Percentiles rank a stretch among this genome's conserved stretches.
Evolutionary conservation across 30 jellyfish, hydroid and myxozoan genomes (phyloP).

Genomic region (Cassiopea xamachana): DNA sequence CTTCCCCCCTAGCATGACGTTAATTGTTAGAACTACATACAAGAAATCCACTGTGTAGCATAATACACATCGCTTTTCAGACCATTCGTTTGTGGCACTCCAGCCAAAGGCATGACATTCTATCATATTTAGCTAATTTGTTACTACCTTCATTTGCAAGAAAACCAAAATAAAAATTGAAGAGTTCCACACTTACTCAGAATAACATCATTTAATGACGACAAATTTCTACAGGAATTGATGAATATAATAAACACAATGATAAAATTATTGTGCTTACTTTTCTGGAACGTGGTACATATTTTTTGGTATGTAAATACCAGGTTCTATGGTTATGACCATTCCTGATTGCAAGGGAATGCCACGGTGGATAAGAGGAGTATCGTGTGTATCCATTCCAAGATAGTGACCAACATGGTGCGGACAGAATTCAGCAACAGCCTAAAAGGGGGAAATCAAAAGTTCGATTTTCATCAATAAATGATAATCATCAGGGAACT

Average conservation of each 20-base stretch:
- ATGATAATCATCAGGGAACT: not conserved
- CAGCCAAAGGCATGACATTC: too few relatives aligned
- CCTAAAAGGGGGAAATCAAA: conserved; percentile 23
- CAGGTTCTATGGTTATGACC: conserved; percentile 96
- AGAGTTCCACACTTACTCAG: too few relatives aligned
- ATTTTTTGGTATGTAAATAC: conserved; percentile 80
- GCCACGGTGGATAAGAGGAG: conserved; percentile 86
- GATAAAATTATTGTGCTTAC: conserved; percentile 4
- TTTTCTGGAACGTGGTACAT: conserved; percentile 69
- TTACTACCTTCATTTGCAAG: too few relatives aligned
- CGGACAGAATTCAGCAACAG: conserved; percentile 84
- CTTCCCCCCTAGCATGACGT: too few relatives aligned
- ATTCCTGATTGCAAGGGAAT: conserved; percentile 91
- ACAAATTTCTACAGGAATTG: too few relatives aligned
- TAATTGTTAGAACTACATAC: too few relatives aligned
- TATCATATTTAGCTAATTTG: too few relatives aligned
- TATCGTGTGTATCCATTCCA: conserved; percentile 99
- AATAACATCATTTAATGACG: too few relatives aligned
- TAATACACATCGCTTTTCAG: too few relatives aligned
- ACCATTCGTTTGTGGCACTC: too few relatives aligned
- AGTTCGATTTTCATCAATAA: not conserved
- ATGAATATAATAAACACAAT: not conserved
- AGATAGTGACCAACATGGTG: conserved; percentile 98
- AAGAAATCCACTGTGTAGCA: too few relatives aligned
- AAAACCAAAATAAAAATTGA: too few relatives aligned